Percentiles rank a stretch among this genome's conserved stretches.
phyloP scores from a whole-genome alignment of 2,113 vertebrate genomes.

The Siphamia tubifer region DNA sequence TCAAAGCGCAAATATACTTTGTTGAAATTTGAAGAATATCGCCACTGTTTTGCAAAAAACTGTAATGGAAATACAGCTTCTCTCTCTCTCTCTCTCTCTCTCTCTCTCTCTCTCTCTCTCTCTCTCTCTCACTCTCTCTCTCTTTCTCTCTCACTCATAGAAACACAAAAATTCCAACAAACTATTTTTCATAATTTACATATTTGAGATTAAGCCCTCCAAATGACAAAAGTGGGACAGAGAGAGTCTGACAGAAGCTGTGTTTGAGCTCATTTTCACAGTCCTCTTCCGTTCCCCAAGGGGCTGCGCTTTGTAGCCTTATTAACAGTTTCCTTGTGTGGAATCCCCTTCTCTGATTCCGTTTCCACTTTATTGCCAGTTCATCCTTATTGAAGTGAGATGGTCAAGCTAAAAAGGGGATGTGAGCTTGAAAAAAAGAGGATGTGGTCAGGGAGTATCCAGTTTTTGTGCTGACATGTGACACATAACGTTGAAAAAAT shows the following conservation, averaged over 20 bases:
- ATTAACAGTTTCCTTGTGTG: conserved; percentile 50
- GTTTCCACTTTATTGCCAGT: conserved; percentile 60
- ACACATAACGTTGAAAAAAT: conserved; percentile 10
- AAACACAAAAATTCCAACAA: too few species aligned
- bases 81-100: too few species aligned
- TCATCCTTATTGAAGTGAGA: conserved; percentile 45
- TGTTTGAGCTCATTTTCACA: conserved; percentile 61
- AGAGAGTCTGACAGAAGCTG: conserved; percentile 46
- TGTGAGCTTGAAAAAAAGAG: conserved; percentile 74
- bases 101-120: too few species aligned
- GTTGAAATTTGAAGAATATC: too few species aligned
- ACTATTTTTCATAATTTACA: too few species aligned
- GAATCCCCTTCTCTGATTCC: conserved; percentile 64
- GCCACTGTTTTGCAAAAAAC: too few species aligned
- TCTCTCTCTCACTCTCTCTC: too few species aligned
- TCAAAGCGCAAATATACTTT: too few species aligned
- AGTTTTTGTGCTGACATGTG: conserved; percentile 43
- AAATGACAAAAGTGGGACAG: not conserved
- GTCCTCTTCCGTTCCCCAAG: conserved; percentile 49
- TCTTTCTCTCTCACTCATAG: too few species aligned
- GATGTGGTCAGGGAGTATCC: conserved; percentile 66
- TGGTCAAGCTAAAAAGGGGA: conserved; percentile 73
- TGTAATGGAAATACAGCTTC: too few species aligned
- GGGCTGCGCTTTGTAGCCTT: conserved; percentile 50
- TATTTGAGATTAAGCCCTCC: too few species aligned